Base-by-base conservation (phyloP, 2,888 invertebrate genomes). In the Onthophagus sagittarius region DNA sequence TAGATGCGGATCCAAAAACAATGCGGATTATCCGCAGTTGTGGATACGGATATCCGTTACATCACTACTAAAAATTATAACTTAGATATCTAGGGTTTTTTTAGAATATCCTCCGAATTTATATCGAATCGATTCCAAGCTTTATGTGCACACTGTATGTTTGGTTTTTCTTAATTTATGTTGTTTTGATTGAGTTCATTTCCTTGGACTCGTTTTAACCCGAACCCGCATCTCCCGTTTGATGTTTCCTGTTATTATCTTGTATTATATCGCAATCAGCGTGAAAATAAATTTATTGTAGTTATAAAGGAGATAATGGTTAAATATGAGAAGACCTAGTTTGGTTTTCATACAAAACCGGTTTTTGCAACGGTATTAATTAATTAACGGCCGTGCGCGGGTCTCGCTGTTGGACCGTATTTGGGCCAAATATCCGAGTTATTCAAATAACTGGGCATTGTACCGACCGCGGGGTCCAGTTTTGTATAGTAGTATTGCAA, bases 361-460 rank as follows among this genome's bases (percentile, higher is more conserved):
- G 39, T 53, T 53, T 53, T 53, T 53, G 39, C 39, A 53, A 53
- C 11, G 9, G 39, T 53, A 53, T 9, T 53, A 53, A 53, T 53
- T 53, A 53, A 53, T 53, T 53, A 53, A 53, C 39, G 39, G 6
- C 39, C 39, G 39, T 9, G 39, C 39, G 9, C 39, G 39, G 39
- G 7, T 53, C 39, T 11, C 23, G 23, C 23, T 23, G 23, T 3
- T 23, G 23, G 4, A 23, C 67, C 67, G 32, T 67, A 67, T 67
- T 67, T 32, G 67, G 67, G 67, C n/a, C 32, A 67, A 67, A 67
- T 67, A 67, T 31, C 67, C n/a, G 23, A 67, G 67, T 67, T 67
- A 67, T 67, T 67, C 67, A 67, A 67, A 67, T 67, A 23, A 23
- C 32, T 67, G n/a, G 67, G 31, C 32, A 67, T 67, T 67, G 67